phyloP scores from a whole-genome alignment of 2,888 invertebrate species.

The Hedya salicella region DNA sequence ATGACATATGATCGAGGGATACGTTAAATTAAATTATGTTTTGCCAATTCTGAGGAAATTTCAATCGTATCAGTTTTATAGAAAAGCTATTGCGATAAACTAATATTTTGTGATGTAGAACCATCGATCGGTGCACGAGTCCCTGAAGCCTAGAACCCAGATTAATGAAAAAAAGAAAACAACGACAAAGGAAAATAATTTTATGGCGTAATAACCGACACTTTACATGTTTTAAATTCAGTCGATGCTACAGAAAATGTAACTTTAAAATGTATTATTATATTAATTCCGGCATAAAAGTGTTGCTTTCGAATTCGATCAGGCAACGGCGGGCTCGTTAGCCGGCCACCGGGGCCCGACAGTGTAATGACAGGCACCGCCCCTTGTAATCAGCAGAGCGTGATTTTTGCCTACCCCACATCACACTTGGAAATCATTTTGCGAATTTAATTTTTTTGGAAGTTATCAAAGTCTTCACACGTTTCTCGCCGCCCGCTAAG shows the following conservation, averaged over 20 bases:
- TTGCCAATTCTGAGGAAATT: too few relatives aligned
- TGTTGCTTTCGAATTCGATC: constrained; percentile 48
- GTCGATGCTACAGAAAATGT: constrained; percentile 23
- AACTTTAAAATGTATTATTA: constrained; percentile 32
- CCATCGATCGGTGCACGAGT: not conserved
- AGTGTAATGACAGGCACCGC: constrained; percentile 76
- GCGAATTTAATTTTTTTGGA: constrained; percentile 67
- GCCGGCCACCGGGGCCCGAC: constrained; percentile 58
- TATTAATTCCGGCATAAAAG: constrained; percentile 43
- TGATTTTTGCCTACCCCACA: constrained; percentile 76
- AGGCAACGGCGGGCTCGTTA: constrained; percentile 61
- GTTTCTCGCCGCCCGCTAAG: constrained; percentile 66
- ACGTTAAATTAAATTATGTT: too few relatives aligned
- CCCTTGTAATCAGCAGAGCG: constrained; percentile 69
- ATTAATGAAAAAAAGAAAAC: not conserved
- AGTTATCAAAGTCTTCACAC: constrained; percentile 72
- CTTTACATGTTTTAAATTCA: constrained; percentile 23
- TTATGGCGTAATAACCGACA: constrained; percentile 17
- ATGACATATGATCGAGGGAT: too few relatives aligned
- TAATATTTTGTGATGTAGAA: too few relatives aligned
- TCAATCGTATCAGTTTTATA: too few relatives aligned
- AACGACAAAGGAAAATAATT: constrained; percentile 9
- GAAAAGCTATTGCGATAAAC: too few relatives aligned
- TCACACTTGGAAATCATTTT: constrained; percentile 76
- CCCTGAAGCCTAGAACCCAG: too few relatives aligned